Conservation (phyloP, 2,797 vertebrate genomes). For the Thaleichthys pacificus region DNA sequence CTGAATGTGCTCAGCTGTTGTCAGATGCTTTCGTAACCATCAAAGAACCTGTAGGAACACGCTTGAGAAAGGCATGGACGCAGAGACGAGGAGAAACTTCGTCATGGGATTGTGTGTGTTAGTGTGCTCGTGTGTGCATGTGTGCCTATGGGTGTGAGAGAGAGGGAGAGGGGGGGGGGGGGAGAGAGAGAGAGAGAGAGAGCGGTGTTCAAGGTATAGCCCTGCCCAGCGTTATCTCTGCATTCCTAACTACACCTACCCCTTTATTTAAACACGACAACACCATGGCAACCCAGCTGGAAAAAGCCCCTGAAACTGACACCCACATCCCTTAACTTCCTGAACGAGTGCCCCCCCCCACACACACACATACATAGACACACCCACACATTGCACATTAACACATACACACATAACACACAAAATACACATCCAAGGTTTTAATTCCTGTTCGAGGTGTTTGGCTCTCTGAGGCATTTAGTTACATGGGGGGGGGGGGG, state of each 20-base stretch:
- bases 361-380: conserved; percentile 20
- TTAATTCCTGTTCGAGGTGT: conserved; percentile 53
- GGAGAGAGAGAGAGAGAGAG: conserved; percentile 28
- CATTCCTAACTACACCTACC: conserved; percentile 67
- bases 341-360: conserved; percentile 31
- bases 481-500: conserved; percentile 51
- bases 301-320: conserved; percentile 60
- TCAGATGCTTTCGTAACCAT: conserved; percentile 52
- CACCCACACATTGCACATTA: background rate
- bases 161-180: conserved; percentile 12
- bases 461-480: conserved; percentile 62
- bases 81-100: conserved; percentile 34
- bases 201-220: conserved; percentile 45
- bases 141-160: conserved; percentile 18
- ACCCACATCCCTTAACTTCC: conserved; percentile 46
- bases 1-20: conserved; percentile 24
- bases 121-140: conserved; percentile 8
- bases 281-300: conserved; percentile 61
- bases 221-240: conserved; percentile 61
- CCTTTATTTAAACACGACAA: conserved; percentile 48
- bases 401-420: too few species aligned
- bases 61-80: conserved; percentile 53
- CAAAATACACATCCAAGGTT: background rate
- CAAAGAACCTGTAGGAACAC: conserved; percentile 51
- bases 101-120: conserved; percentile 37